phyloP scores from a whole-genome alignment of 2,797 vertebrate species.

The Eulemur albifrons region DNA sequence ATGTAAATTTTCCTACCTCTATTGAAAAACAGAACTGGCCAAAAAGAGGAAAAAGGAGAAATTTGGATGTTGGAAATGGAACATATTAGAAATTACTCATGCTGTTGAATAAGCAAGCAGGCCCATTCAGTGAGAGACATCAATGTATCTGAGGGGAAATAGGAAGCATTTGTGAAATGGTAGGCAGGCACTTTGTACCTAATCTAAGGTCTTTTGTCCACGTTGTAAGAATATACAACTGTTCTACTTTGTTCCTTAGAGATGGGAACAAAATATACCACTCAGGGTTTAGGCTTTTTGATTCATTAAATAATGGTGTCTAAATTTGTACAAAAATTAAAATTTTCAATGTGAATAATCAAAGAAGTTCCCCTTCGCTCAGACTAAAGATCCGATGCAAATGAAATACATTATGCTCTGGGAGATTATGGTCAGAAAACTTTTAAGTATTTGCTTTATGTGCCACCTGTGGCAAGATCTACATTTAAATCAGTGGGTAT shows the following conservation, averaged over 20 bases:
- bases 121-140: neutral
- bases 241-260: neutral
- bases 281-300: neutral
- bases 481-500: neutral
- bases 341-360: conserved; percentile 13
- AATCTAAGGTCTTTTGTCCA: neutral
- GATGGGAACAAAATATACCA: neutral
- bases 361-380: neutral
- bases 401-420: conserved; percentile 1
- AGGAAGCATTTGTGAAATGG: neutral
- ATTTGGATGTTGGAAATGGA: neutral
- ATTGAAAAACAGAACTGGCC: neutral
- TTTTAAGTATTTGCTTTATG: neutral
- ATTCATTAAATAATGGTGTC: neutral
- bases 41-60: neutral
- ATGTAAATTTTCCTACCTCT: neutral
- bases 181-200: neutral
- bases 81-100: neutral
- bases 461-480: neutral
- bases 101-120: neutral
- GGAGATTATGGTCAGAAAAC: neutral
- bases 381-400: neutral
- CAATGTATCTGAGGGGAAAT: neutral
- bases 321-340: conserved; percentile 10
- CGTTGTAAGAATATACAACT: neutral